Evolutionary conservation across 2,113 vertebrate species (phyloP).

Genomic region (Syngnathus floridae): DNA sequence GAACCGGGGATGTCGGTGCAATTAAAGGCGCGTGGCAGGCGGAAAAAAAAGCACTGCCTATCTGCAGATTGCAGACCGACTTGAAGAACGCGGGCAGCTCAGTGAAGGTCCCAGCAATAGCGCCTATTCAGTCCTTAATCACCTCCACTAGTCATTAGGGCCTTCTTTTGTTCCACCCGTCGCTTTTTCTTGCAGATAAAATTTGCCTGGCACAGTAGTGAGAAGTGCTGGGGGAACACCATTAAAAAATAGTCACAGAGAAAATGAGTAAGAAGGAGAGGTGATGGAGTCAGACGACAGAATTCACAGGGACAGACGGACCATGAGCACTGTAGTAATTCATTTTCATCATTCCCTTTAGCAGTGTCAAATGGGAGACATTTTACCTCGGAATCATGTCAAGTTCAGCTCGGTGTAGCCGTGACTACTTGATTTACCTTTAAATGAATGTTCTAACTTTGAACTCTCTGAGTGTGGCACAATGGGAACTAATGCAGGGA

Average conservation of each 20-base stretch:
- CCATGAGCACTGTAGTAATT: conserved; percentile 26
- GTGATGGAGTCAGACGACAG: conserved; percentile 33
- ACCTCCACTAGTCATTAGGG: conserved; percentile 64
- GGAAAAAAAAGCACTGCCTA: conserved; percentile 34
- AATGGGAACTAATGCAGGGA: neutral
- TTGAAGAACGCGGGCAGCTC: conserved; percentile 19
- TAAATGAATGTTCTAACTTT: conserved; percentile 16
- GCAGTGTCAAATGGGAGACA: conserved; percentile 5
- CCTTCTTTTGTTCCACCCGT: conserved; percentile 55
- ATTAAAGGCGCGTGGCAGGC: conserved; percentile 51
- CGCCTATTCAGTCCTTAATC: conserved; percentile 61
- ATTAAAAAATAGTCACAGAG: conserved; percentile 41
- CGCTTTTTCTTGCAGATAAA: conserved; percentile 48
- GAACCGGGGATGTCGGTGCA: conserved; percentile 46
- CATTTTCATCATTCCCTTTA: conserved; percentile 18
- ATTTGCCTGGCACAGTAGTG: conserved; percentile 33
- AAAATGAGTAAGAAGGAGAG: conserved; percentile 28
- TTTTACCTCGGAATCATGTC: conserved; percentile 19
- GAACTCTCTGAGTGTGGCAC: conserved; percentile 1
- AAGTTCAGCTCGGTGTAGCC: conserved; percentile 19
- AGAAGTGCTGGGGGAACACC: conserved; percentile 40
- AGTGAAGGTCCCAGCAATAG: conserved; percentile 39
- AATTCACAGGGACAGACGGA: conserved; percentile 20
- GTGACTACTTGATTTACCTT: conserved; percentile 13
- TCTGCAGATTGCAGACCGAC: conserved; percentile 58